Conservation (phyloP, 2,888 invertebrate species). For the Cremastobaeus sp. region DNA sequence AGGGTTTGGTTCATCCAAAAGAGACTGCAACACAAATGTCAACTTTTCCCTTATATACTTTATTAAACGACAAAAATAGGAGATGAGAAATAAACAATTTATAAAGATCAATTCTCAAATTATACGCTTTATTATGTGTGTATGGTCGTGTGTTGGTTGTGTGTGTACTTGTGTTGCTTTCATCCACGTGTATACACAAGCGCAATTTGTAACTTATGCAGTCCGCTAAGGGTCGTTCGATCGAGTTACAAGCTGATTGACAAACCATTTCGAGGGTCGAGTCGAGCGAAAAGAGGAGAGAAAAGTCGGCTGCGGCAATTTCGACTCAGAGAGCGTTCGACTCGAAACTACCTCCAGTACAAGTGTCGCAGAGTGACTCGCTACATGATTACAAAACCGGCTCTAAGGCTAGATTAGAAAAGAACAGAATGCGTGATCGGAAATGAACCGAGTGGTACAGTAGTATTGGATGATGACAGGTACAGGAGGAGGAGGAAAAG, state of each 20-base stretch:
- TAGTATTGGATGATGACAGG: conserved; percentile 21
- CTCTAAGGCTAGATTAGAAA: conserved; percentile 13
- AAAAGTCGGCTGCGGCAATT: conserved; percentile 4
- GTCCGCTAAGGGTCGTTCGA: conserved; percentile 42
- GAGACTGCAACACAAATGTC: conserved; percentile 79
- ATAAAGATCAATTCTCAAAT: conserved; percentile 69
- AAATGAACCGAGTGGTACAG: background rate
- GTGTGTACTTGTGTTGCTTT: conserved; percentile 49
- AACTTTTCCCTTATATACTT: conserved; percentile 41
- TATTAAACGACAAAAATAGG: conserved; percentile 49
- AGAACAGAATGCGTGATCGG: background rate
- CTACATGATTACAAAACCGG: conserved; percentile 16
- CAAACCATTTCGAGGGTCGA: conserved; percentile 33
- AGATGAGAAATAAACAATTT: conserved; percentile 60
- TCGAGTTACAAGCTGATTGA: conserved; percentile 38
- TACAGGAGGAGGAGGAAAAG: background rate
- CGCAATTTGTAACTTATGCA: conserved; percentile 32
- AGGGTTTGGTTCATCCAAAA: conserved; percentile 85
- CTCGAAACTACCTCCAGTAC: conserved; percentile 33
- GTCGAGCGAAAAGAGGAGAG: background rate
- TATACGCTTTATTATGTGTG: conserved; percentile 72
- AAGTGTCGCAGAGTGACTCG: conserved; percentile 7
- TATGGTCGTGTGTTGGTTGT: conserved; percentile 61
- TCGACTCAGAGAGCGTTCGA: no score
- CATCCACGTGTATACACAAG: conserved; percentile 50